phyloP scores from a whole-genome alignment of 2,113 vertebrate species.

The Theropithecus gelada region DNA sequence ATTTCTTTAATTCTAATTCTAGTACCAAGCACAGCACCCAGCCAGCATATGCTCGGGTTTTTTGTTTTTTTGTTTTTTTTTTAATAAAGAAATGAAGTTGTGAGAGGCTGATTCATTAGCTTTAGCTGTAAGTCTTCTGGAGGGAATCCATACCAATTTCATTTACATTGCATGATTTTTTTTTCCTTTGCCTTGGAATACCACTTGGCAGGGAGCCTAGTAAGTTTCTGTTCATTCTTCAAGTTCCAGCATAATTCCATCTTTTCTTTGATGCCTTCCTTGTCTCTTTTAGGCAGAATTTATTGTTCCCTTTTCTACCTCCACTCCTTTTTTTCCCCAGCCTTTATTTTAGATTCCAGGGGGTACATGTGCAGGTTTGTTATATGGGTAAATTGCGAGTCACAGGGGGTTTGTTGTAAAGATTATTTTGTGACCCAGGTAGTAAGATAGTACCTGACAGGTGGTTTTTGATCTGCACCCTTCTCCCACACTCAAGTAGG shows the following conservation, averaged over 20 bases:
- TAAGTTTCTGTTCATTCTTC: slow-evolving; percentile 45
- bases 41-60: neutral
- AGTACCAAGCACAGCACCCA: neutral
- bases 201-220: neutral
- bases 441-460: too few species aligned
- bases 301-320: neutral
- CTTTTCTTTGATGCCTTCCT: neutral
- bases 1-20: slow-evolving; percentile 45
- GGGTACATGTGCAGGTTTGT: too few species aligned
- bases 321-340: too few species aligned
- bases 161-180: neutral
- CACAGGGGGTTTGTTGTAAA: too few species aligned
- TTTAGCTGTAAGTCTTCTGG: slow-evolving; percentile 43
- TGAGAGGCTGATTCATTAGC: neutral
- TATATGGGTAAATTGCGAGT: too few species aligned
- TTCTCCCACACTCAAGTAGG: too few species aligned
- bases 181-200: neutral
- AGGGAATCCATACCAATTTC: neutral
- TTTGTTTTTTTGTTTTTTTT: neutral
- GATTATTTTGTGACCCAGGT: too few species aligned
- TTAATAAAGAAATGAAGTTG: slow-evolving; percentile 23
- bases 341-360: too few species aligned
- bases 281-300: neutral
- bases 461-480: too few species aligned
- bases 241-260: slow-evolving; percentile 11